Evolutionary conservation across 2,113 vertebrate genomes (phyloP), one percentile per base, ranked within the genome.

Genomic region (Macaca fascicularis): DNA sequence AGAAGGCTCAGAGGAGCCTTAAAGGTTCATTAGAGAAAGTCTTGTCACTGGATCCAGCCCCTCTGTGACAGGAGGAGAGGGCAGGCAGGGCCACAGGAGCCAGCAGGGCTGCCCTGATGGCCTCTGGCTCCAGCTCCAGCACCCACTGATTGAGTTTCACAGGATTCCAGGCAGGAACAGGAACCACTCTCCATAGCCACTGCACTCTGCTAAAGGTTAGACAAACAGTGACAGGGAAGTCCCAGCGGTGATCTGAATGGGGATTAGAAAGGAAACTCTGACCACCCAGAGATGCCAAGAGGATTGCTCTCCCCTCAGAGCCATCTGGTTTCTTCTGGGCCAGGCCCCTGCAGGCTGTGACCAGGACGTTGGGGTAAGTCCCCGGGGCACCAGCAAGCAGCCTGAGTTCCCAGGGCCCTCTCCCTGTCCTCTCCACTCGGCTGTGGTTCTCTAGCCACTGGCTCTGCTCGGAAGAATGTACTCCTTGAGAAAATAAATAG

Each of bases 361-460:
- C 76, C 32, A 86, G 38, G 14, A n/a, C 78, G 17, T 78, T 6
- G 23, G 40, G 40, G 40, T 27, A 23, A 32, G 59, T 30, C 40
- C 2, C 13, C 30, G 17, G 32, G 45, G 4, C 6, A 48, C 27
- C 50, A 72, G 19, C n/a, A n/a, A 22, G 17, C 35, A 0, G 0
- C 75, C 35, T 0, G 1, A n/a, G 13, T 43, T 40, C 81, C 19
- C 4, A 35, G 23, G 40, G 11, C 13, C 27, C 61, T 75, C 11
- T 70, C 64, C 74, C 55, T 84, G 2, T 45, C 22, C 32, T 25
- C 43, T 23, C 38, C 10, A 5, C 25, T 61, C 11, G 32, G 48
- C 25, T 76, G 30, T 43, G 64, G 4, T 12, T 40, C 19, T 43
- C 40, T 11, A 38, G 5, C 22, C 20, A 38, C 13, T 45, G 12